Conservation (phyloP, 2,113 vertebrate species). For the Climacteris rufus region DNA sequence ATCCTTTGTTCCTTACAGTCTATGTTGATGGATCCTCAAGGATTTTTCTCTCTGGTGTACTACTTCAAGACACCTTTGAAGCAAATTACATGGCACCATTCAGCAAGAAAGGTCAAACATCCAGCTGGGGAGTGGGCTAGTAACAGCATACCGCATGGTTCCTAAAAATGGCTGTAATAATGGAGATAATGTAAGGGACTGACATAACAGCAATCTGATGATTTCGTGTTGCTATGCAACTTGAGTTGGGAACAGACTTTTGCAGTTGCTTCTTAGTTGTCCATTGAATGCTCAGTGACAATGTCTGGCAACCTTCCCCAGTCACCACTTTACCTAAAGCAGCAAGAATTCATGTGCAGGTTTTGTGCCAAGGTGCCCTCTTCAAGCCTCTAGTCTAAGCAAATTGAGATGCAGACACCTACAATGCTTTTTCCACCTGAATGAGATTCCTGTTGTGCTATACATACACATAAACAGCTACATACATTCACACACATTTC, state of each 20-base stretch:
- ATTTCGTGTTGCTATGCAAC: slow-evolving; percentile 74
- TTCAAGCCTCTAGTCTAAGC: neutral
- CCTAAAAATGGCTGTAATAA: neutral
- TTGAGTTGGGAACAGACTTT: slow-evolving; percentile 61
- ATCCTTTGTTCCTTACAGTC: neutral
- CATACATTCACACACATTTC: neutral
- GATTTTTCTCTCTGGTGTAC: neutral
- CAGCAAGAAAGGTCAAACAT: neutral
- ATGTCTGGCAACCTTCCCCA: slow-evolving; percentile 38
- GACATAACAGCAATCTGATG: slow-evolving; percentile 62
- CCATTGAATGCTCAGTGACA: slow-evolving; percentile 37
- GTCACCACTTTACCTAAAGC: slow-evolving; percentile 16
- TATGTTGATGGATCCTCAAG: neutral
- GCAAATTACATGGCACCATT: neutral
- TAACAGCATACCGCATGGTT: neutral
- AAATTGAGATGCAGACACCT: neutral
- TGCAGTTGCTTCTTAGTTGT: slow-evolving; percentile 54
- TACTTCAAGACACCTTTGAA: neutral
- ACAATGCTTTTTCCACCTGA: neutral
- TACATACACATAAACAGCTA: neutral
- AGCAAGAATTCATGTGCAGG: neutral
- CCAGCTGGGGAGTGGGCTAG: neutral
- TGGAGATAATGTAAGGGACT: slow-evolving; percentile 37
- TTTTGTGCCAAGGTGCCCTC: neutral
- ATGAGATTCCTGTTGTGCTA: neutral